Evolutionary conservation across 1,140 invertebrate genomes (phyloP), one percentile per base, ranked within the genome.

Genomic region (Pseudomyrmex cubaensis): DNA sequence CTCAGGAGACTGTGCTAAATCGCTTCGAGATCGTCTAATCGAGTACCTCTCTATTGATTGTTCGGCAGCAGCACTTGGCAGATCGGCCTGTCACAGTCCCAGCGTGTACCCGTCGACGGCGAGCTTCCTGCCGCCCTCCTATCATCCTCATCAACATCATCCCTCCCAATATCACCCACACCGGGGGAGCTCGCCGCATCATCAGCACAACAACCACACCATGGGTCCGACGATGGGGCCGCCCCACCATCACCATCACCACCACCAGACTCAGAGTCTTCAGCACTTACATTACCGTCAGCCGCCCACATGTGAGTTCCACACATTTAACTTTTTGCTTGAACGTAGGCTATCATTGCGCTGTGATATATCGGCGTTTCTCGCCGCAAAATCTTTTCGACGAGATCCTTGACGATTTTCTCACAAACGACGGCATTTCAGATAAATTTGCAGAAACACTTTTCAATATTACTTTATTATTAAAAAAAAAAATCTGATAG

Each of bases 61-160:
- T 75, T 22, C 25, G 66, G 83, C 25, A 87, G 83, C 90, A 93
- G 94, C 94, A 57, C 91, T 95, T 4, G 94, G 95, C 85, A 95
- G 95, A 87, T 94, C 95, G 78, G 94, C 95, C 73, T 95, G 95
- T 83, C 95, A 95, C 88, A 95, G 95, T 90, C 95, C 95, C 9
- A 94, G 93, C 35, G 90, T 94, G 20, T 94, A 94, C 83, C 90
- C 88, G 54, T 93, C 89, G 64, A 90, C 90, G 83, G 92, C 87
- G 69, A 91, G 85, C 89, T 94, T 91, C 70, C 85, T 94, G 84
- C 93, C 93, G 67, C 93, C 93, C 59, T 91, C 93, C 20, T 94
- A 93, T 86, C 93, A 94, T 63, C 92, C 92, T 10, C 94, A 94
- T 86, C 94, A 94, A 69, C 92, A 92, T 84, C 91, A 94, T 87